Base-by-base conservation (phyloP, 2,888 invertebrate species). In the Nyleta sp. region DNA sequence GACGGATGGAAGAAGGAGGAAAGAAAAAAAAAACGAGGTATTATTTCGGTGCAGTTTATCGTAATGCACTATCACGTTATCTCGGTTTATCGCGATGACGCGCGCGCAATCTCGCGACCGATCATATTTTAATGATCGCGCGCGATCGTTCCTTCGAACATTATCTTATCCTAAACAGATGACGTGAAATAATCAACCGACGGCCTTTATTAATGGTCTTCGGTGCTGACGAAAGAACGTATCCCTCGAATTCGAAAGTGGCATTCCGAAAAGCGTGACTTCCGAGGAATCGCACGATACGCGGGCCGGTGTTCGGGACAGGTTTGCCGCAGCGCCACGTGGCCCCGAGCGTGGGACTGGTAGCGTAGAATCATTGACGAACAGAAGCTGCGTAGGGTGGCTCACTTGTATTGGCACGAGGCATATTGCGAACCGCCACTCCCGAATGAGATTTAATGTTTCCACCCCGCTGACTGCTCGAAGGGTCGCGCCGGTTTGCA, bases 361-460 rank as follows among this genome's bases (percentile, higher is more conserved):
- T 85, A 82, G 83, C 80, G 80, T 75, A 74, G 80, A 80, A 57
- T 75, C 67, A 71, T 50, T 44, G 65, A 64, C 44, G 79, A 73
- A 70, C 73, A 68, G 59, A 82, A 74, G 74, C 31, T 42, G 18
- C 78, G 64, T 75, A 83, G 82, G 81, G 82, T 82, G 68, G 74
- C 77, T 55, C 82, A 82, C 87, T 86, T 85, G 87, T 87, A 84
- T 86, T 89, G 88, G 88, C 90, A 89, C 89, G 88, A 84, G 88
- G 84, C 89, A 89, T 89, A 89, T 89, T 89, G 88, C 84, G 53
- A 67, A 59, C 77, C 71, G 80, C 81, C 59, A 55, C 53, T 71
- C 57, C 65, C 55, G 64, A 70, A 59, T 71, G 50, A 78, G 50
- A 62, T 80, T 72, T 67, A 70, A 79, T 82, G 80, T 83, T 84